Base-by-base conservation (phyloP, 2,113 vertebrate species). In the Urocitellus parryii region DNA sequence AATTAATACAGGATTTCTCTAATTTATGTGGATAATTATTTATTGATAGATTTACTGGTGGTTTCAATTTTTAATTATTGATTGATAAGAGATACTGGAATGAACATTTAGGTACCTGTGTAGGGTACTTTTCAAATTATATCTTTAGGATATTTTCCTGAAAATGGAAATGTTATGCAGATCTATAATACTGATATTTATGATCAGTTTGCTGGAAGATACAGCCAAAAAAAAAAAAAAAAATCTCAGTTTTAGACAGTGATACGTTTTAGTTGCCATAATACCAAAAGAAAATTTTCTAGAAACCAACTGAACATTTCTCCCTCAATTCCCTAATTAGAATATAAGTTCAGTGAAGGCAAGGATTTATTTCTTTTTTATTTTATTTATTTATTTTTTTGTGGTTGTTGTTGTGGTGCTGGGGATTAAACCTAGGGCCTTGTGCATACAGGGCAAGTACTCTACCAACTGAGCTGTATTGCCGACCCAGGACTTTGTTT, bases 1-100 rank as follows among this genome's bases (percentile, higher is more conserved):
- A 45, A 12, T 74, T 86, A 63, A 39, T 65, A 27, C 34, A 58
- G 34, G 4, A 29, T 96, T 90, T 17, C 56, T 94, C 0, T 86
- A 65, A 72, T 56, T 86, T 81, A 51, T 37, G 56, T 78, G 70
- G 12, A 68, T 20, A 87, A 4, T 86, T 39, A 56, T 72, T 14
- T 81, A 7, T 92, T 90, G 39, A 68, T 77, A 76, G 18, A 78
- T 37, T n/a, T 67, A 48, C 2, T 82, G 63, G 7, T 88, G 78
- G 53, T 92, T 65, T 51, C 17, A 87, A 12, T 82, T 95, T 82
- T 93, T 82, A 17, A 82, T n/a, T 92, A 53, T 65, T 85, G 73
- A 79, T 70, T 85, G 73, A 74, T 70, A 39, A 91, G 22, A 63
- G 25, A 51, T 90, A 6, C 37, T 65, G 4, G 12, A 95, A 34